Conservation (phyloP, 2,113 vertebrate genomes). For the Hyla sarda region DNA sequence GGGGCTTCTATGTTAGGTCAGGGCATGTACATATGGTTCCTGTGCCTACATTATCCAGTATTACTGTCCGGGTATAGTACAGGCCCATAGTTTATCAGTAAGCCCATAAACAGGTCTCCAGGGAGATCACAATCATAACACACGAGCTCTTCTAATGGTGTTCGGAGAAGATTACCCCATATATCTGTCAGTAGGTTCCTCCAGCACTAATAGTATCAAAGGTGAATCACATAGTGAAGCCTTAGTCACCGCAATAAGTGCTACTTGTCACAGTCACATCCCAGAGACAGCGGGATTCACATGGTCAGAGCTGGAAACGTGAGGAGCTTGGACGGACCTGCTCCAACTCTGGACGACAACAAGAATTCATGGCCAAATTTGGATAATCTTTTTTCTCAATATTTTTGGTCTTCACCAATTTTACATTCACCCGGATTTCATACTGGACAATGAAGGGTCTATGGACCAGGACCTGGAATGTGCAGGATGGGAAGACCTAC, state of each 20-base stretch:
- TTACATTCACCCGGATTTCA: neutral
- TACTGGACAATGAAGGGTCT: neutral
- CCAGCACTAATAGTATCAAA: constrained; percentile 20
- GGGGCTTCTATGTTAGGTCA: too few species aligned
- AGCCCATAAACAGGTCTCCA: constrained; percentile 29
- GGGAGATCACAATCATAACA: constrained; percentile 30
- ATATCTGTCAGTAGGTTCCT: constrained; percentile 27
- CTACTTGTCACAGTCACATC: neutral
- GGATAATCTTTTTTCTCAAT: neutral
- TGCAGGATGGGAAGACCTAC: neutral
- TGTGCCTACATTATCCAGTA: too few species aligned
- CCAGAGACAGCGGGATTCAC: neutral
- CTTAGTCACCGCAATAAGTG: constrained; percentile 32
- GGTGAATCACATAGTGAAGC: constrained; percentile 44
- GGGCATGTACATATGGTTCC: neutral
- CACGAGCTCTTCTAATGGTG: neutral
- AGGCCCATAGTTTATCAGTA: neutral
- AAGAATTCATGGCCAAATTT: neutral
- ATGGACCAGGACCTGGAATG: neutral
- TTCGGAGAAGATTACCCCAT: neutral
- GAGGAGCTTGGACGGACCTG: neutral
- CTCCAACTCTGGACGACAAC: neutral
- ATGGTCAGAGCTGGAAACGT: neutral
- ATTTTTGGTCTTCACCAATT: neutral
- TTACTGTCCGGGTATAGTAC: neutral